Base-by-base conservation (phyloP, 23 tunicate species). In the Ciona savignyi region DNA sequence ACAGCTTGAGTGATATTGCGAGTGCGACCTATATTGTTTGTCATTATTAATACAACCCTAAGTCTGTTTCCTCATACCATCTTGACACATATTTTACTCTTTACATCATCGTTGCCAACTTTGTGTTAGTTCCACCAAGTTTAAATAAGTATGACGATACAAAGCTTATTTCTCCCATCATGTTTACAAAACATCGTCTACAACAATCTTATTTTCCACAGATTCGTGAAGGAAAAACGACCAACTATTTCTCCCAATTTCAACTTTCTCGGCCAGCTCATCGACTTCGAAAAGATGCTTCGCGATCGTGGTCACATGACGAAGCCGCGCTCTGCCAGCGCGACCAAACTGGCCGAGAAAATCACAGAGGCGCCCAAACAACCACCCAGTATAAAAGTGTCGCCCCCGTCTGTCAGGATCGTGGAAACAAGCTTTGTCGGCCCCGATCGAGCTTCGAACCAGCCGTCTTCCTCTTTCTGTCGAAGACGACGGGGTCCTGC, bases 221-320 rank as follows among this genome's bases (percentile, higher is more conserved):
- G 97, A 56, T 90, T 90, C 62, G 97, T 90, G 26, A 90, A 90
- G 63, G 97, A 79, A 68, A 90, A 90, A 63, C 80, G 97, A 48
- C 85, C 85, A 23, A 85, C 97, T n/a, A 90, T 90, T 51, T 90
- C 97, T n/a, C 97, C 97, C 70, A 90, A 90, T 68, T 84, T 90
- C 76, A 90, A 90, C 65, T 90, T 90, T 33, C 97, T 90, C 30
- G 97, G 97, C 20, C 97, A 90, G 78, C 86, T 90, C 31, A 83
- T 90, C 82, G 97, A 90, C 32, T 90, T 70, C 35, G 97, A 90
- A 62, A 75, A 74, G 26, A 62, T 27, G 24, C 77, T 90, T 23
- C 74, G 68, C 32, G 63, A 74, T 4, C 30, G 66, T 2, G 90
- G 87, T 23, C 81, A 75, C 51, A 32, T 83, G 77, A 65, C 34